Evolutionary conservation across 2,797 vertebrate species (phyloP).

Genomic region (Orientallactaga sibirica): DNA sequence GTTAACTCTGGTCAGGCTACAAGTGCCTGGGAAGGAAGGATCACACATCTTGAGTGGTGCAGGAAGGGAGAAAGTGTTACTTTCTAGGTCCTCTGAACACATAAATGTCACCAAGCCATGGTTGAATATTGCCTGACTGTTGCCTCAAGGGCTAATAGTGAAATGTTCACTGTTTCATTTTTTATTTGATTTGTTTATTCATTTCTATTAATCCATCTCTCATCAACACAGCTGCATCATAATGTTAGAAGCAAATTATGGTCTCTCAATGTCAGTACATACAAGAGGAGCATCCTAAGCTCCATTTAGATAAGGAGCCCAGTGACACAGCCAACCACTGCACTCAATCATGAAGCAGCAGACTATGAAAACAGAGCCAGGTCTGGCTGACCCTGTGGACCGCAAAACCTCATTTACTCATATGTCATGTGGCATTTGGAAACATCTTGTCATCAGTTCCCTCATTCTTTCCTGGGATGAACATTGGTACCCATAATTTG

Average conservation of each 20-base stretch:
- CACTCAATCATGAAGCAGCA: not conserved
- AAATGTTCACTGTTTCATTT: not conserved
- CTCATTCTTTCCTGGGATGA: not conserved
- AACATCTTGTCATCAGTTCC: not conserved
- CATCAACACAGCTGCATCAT: not conserved
- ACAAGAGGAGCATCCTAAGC: not conserved
- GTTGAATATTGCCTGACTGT: not conserved
- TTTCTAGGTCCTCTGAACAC: not conserved
- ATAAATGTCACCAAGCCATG: not conserved
- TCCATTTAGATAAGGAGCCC: not conserved
- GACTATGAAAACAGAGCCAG: not conserved
- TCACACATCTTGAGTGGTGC: accelerated
- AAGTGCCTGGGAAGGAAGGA: not conserved
- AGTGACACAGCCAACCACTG: not conserved
- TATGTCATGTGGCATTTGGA: not conserved
- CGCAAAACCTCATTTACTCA: not conserved
- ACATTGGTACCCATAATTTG: not conserved
- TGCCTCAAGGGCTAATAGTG: not conserved
- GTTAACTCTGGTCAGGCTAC: not conserved
- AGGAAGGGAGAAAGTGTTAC: not conserved
- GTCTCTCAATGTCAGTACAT: not conserved
- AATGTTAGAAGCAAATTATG: not conserved
- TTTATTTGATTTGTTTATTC: not conserved
- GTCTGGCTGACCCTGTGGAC: not conserved
- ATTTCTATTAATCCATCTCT: not conserved